phyloP scores from a whole-genome alignment of 2,797 vertebrate genomes.

The Halcyon leucocephala region DNA sequence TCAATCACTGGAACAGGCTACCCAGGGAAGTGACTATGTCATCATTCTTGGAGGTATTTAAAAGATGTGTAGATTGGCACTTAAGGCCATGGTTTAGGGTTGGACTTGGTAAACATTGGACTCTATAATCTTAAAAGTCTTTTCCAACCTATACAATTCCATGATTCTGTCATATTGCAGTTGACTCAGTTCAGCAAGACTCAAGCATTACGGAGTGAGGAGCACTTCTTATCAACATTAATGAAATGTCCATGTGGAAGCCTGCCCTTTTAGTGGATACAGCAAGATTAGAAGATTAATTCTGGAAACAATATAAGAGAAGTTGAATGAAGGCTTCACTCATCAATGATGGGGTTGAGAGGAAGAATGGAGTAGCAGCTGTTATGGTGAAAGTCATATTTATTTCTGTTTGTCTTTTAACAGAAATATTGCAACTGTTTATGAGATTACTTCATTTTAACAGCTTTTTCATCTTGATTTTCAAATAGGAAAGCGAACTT shows the following conservation, averaged over 20 bases:
- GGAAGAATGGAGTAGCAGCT: neutral
- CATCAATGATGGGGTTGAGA: neutral
- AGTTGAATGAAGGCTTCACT: neutral
- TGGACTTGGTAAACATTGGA: neutral
- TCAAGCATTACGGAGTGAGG: rapidly evolving
- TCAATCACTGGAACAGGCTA: neutral
- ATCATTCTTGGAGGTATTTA: neutral
- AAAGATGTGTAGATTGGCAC: neutral
- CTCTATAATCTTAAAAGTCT: neutral
- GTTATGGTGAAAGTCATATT: neutral
- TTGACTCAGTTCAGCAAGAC: neutral
- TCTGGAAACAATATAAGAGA: neutral
- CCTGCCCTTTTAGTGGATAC: neutral
- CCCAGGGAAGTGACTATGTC: neutral
- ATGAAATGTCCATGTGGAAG: neutral
- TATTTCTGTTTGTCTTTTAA: neutral
- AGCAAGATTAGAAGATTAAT: neutral
- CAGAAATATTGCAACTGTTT: neutral
- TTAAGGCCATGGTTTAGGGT: neutral
- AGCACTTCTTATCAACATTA: neutral
- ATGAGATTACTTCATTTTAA: neutral
- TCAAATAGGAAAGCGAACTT: neutral
- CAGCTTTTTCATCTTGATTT: neutral
- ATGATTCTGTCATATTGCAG: neutral
- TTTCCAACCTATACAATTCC: neutral